Percentiles rank a stretch among this genome's conserved stretches.
These are phyloP conservation scores for Xyrauchen texanus DNA, from an alignment of 2,113 vertebrate genomes.

Conservation along the genomic window DNA sequence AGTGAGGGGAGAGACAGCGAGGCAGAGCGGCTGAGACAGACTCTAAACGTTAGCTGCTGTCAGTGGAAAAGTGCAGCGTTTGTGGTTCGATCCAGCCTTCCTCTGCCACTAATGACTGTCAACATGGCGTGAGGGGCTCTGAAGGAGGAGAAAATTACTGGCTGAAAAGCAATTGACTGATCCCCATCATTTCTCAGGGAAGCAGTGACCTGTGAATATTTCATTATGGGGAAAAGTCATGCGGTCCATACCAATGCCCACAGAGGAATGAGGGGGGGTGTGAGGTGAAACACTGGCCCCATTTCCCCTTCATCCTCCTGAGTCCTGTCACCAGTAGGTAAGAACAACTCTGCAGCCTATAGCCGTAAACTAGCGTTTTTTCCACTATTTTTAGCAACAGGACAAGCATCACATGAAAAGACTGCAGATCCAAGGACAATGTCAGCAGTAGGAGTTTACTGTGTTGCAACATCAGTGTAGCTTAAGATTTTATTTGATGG, in stretches of 20 bases:
- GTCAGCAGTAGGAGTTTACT: conserved; percentile 12
- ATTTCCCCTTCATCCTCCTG: conserved; percentile 26
- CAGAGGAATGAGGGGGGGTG: conserved; percentile 20
- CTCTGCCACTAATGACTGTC: conserved; percentile 77
- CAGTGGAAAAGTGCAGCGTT: conserved; percentile 62
- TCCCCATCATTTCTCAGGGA: conserved; percentile 92
- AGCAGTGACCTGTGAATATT: conserved; percentile 73
- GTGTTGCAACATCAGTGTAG: conserved; percentile 2
- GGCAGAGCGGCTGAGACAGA: conserved; percentile 45
- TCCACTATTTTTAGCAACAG: conserved; percentile 43
- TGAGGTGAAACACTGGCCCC: conserved; percentile 41
- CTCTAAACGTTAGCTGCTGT: conserved; percentile 58
- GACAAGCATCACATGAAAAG: conserved; percentile 17
- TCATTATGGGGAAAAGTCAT: conserved; percentile 88
- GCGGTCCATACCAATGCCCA: conserved; percentile 83
- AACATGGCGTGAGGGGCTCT: conserved; percentile 75
- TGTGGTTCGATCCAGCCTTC: conserved; percentile 61
- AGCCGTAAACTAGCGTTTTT: conserved; percentile 26
- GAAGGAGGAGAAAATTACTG: conserved; percentile 87
- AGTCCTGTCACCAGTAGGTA: conserved; percentile 40
- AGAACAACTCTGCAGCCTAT: conserved; percentile 10
- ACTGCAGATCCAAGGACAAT: conserved; percentile 23
- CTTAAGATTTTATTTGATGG: background rate
- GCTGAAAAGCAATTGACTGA: conserved; percentile 95
- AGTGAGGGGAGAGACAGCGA: conserved; percentile 27